Evolutionary conservation across 2,797 vertebrate species (phyloP).

Genomic region (Neosilurus mollespiculum): DNA sequence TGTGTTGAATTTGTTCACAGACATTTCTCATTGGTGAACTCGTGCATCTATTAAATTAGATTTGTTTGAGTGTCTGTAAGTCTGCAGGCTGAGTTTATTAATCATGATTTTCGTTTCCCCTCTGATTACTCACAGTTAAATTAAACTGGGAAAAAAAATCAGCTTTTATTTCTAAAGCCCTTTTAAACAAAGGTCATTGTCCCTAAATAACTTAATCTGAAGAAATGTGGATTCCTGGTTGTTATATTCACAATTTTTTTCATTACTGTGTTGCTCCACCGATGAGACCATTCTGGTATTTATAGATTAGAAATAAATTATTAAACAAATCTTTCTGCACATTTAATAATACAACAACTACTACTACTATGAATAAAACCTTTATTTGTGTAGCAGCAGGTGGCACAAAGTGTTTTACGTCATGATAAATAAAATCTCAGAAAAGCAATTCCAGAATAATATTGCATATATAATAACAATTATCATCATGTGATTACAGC

Average conservation of each 20-base stretch:
- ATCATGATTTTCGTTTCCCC: neutral
- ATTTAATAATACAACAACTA: neutral
- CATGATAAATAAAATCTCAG: no score
- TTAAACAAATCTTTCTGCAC: neutral
- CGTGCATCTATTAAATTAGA: neutral
- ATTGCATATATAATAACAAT: no score
- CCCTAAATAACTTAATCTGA: neutral
- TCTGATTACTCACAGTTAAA: neutral
- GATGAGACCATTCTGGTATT: neutral
- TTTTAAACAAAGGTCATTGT: neutral
- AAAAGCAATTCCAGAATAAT: no score
- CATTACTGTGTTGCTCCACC: no score
- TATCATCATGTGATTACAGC: neutral
- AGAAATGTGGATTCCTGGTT: neutral
- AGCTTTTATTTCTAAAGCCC: neutral
- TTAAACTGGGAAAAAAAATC: neutral
- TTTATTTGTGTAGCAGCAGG: no score
- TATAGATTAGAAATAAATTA: neutral
- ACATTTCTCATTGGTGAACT: neutral
- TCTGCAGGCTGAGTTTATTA: neutral
- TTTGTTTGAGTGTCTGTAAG: neutral
- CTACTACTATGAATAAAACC: no score
- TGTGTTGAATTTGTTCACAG: neutral
- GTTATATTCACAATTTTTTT: no score
- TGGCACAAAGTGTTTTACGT: no score